These are phyloP conservation scores for Sarcophaga peregrina DNA, from an alignment of 1,140 invertebrate species.

Conservation along the genomic window DNA sequence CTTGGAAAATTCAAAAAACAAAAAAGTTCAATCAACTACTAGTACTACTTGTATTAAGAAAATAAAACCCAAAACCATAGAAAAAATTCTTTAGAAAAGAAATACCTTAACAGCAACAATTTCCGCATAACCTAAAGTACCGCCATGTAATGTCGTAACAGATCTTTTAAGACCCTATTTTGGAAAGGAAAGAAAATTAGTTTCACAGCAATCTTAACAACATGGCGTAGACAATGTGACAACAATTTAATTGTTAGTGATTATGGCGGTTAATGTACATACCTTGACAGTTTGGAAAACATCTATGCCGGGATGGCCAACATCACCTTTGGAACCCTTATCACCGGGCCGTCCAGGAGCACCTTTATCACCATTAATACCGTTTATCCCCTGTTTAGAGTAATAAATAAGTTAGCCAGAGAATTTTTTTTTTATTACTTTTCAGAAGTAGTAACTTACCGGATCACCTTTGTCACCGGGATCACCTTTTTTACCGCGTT, in stretches of 20 bases:
- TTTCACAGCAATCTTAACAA: constrained; percentile 42
- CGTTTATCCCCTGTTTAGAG: constrained; percentile 84
- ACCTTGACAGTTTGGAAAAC: constrained; percentile 92
- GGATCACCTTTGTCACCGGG: constrained; percentile 79
- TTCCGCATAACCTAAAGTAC: constrained; percentile 89
- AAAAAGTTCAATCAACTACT: constrained; percentile 44
- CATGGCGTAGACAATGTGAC: neutral
- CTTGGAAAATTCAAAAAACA: neutral
- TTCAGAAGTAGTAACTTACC: constrained; percentile 69
- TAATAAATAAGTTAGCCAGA: neutral
- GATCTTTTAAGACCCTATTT: constrained; percentile 88
- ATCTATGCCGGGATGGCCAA: constrained; percentile 89
- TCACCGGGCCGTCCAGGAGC: constrained; percentile 89
- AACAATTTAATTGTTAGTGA: neutral
- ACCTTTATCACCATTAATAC: constrained; percentile 93
- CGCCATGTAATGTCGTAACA: constrained; percentile 87
- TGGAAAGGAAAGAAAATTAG: constrained; percentile 46
- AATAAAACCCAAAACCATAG: constrained; percentile 45
- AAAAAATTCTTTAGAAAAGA: constrained; percentile 39
- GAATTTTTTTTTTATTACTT: no score
- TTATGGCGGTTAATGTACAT: constrained; percentile 53
- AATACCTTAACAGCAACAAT: constrained; percentile 94
- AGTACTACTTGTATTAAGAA: constrained; percentile 46
- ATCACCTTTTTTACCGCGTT: constrained; percentile 90
- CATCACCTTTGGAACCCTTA: constrained; percentile 87